phyloP scores from a whole-genome alignment of 1,140 invertebrate species.

The Zaprionus taronus region DNA sequence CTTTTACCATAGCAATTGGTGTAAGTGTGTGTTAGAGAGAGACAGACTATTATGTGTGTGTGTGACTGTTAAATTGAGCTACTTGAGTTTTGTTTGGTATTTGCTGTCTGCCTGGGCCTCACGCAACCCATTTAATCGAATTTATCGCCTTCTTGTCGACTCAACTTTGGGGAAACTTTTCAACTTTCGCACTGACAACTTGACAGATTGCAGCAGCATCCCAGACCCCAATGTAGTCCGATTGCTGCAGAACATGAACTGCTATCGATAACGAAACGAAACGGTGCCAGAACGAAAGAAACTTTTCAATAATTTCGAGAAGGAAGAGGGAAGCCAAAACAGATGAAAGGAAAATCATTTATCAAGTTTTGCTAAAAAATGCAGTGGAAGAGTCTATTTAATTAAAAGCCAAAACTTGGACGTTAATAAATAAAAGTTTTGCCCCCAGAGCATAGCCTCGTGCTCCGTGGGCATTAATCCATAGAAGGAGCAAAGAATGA shows the following conservation, averaged over 20 bases:
- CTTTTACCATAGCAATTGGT: constrained; percentile 54
- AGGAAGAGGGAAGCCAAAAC: constrained; percentile 11
- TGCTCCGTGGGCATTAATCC: constrained; percentile 21
- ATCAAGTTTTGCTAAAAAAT: constrained; percentile 67
- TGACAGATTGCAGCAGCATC: constrained; percentile 60
- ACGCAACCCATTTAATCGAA: constrained; percentile 33
- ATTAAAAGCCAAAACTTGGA: constrained; percentile 73
- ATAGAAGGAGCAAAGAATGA: constrained; percentile 10
- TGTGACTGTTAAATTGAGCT: constrained; percentile 68
- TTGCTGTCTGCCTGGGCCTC: not conserved
- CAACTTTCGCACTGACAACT: constrained; percentile 64
- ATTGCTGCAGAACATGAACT: constrained; percentile 29
- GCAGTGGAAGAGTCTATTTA: constrained; percentile 67
- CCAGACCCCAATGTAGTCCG: constrained; percentile 3
- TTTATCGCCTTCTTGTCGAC: constrained; percentile 44
- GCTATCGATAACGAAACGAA: constrained; percentile 43
- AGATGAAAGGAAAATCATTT: constrained; percentile 53
- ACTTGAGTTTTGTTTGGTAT: constrained; percentile 40
- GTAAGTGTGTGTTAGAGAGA: constrained; percentile 25
- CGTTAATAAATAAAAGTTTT: constrained; percentile 73
- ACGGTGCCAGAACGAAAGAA: constrained; percentile 22
- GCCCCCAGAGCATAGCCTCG: not conserved
- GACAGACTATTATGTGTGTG: constrained; percentile 28
- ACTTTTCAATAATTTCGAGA: constrained; percentile 40
- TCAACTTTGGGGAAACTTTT: constrained; percentile 55